Conservation (phyloP, 2,113 vertebrate genomes). For the Monopterus albus region DNA sequence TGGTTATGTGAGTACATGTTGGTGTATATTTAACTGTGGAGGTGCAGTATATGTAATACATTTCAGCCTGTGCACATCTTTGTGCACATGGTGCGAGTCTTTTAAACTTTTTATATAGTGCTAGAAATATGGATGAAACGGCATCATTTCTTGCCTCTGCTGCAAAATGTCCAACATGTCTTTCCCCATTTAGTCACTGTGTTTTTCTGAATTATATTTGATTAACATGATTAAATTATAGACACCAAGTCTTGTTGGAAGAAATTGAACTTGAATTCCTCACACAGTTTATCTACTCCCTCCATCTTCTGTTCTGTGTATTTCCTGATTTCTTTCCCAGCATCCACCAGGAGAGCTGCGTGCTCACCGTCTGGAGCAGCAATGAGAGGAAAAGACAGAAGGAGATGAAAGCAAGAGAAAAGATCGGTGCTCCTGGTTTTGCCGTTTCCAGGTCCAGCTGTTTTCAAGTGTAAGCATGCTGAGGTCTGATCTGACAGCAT, state of each 20-base stretch:
- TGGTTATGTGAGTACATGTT: slow-evolving; percentile 7
- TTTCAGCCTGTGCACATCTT: slow-evolving; percentile 4
- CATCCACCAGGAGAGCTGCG: slow-evolving; percentile 40
- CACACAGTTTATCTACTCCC: slow-evolving; percentile 53
- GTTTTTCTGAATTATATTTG: slow-evolving; percentile 13
- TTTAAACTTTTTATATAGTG: background rate
- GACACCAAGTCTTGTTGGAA: slow-evolving; percentile 20
- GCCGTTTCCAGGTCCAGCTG: slow-evolving; percentile 71
- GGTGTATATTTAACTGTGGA: background rate
- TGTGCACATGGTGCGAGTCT: background rate
- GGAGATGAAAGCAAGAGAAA: slow-evolving; percentile 55
- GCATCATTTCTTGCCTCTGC: background rate
- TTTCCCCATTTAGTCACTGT: slow-evolving; percentile 11
- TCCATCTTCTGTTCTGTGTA: slow-evolving; percentile 30
- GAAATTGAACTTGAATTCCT: slow-evolving; percentile 20
- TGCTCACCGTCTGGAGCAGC: slow-evolving; percentile 52
- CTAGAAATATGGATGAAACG: slow-evolving; percentile 10
- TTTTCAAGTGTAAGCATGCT: slow-evolving; percentile 70
- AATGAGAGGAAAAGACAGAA: slow-evolving; percentile 42
- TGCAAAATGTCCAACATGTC: slow-evolving; percentile 12
- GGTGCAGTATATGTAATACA: background rate
- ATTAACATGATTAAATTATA: no score
- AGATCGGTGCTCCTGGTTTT: slow-evolving; percentile 72
- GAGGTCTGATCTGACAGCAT: slow-evolving; percentile 73
- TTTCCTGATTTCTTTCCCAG: slow-evolving; percentile 70